A percentile compares a stretch with the other conserved stretches of the same genome.
These are phyloP conservation scores for Hemibagrus guttatus DNA, from an alignment of 2,797 vertebrate genomes.

Conservation along the genomic window DNA sequence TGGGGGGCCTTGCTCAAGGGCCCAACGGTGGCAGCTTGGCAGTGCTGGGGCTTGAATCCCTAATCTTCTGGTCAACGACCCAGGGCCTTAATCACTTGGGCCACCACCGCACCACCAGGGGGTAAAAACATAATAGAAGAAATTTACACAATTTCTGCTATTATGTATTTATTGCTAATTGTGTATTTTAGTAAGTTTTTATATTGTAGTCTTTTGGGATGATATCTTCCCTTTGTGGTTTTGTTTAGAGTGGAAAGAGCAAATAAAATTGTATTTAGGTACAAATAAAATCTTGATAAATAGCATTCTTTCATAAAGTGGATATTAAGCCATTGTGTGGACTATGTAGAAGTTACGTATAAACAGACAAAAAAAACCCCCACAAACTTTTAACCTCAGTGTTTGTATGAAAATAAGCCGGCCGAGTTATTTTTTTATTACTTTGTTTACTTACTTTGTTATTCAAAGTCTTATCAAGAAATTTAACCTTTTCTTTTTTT, in stretches of 20 bases:
- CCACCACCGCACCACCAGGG: no score
- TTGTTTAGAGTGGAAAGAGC: not conserved
- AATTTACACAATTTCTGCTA: not conserved
- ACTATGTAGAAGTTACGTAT: not conserved
- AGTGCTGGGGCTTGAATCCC: no score
- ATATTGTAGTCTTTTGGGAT: not conserved
- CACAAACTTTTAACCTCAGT: not conserved
- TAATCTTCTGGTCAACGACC: no score
- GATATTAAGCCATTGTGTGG: not conserved
- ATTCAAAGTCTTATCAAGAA: not conserved
- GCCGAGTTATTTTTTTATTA: no score
- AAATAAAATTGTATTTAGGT: not conserved
- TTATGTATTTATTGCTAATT: not conserved
- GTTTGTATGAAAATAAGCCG: not conserved
- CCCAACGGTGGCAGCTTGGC: no score
- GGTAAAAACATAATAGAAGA: no score
- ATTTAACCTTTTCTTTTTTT: not conserved
- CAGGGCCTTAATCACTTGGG: no score
- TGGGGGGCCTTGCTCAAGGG: no score
- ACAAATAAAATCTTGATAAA: not conserved
- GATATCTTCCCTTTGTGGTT: not conserved
- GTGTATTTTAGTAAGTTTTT: not conserved
- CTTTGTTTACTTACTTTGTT: no score
- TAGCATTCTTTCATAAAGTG: not conserved
- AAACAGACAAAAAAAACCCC: not conserved